Evolutionary conservation across 2,797 vertebrate genomes (phyloP), one percentile per base, ranked within the genome.

Genomic region (Arctocebus calabarensis): DNA sequence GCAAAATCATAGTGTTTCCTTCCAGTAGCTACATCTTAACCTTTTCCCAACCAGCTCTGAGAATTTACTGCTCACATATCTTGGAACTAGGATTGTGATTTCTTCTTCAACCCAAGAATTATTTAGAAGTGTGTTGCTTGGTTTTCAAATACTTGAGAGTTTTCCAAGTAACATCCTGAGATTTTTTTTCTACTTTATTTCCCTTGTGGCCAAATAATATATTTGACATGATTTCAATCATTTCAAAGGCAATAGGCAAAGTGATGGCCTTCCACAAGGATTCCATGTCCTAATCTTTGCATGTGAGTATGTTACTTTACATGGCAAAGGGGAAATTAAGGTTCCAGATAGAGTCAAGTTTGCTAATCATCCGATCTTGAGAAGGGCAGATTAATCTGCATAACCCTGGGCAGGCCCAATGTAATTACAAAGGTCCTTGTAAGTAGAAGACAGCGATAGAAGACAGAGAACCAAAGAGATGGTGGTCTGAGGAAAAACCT

Each of bases 81-180:
- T 55, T 78, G 13, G 66, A 88, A 83, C 23, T 78, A 34, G 22
- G 37, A 19, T 27, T 45, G 16, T 14, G 23, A 83, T 64, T 79
- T 75, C 25, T 77, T 86, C 52, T 55, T 90, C 61, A 27, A 62
- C 10, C 34, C 17, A 10, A 27, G 37, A 3, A 82, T 86, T 83
- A 45, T 23, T 75, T 52, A 66, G 57, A 93, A 74, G 34, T 68
- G 7, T 43, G 45, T n/a, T 78, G 19, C 73, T 79, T 79, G 32
- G 29, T 59, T 90, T 79, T 48, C 82, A 89, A 92, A 59, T 71
- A 73, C 43, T 66, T 82, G 43, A 61, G 52, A 34, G 11, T 61
- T 90, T 95, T 66, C 71, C 25, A 95, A 92, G 59, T 79, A 48
- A 20, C 37, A 83, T 45, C 57, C 19, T 84, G 22, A 57, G 22